phyloP scores from a whole-genome alignment of 2,888 invertebrate genomes.

The Cantharis flavilabris region DNA sequence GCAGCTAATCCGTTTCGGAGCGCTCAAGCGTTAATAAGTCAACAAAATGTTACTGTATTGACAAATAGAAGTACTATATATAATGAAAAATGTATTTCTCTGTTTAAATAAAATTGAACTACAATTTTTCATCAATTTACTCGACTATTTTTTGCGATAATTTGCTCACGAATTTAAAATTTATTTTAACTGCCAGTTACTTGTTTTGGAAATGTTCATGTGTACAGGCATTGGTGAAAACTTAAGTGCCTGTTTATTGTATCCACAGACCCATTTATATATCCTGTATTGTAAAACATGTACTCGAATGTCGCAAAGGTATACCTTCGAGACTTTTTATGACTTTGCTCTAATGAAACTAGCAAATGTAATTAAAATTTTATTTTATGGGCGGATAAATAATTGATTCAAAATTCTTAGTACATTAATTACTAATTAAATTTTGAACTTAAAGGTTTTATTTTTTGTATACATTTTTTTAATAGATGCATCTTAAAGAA shows the following conservation, averaged over 20 bases:
- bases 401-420: background rate
- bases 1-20: background rate
- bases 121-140: background rate
- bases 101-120: background rate
- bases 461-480: no score
- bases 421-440: background rate
- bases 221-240: slow-evolving; percentile 1
- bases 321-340: slow-evolving; percentile 1
- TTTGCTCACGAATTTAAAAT: background rate
- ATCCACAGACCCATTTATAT: background rate
- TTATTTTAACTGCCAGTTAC: background rate
- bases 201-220: background rate
- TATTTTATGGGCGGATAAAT: background rate
- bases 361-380: background rate
- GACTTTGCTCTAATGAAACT: background rate
- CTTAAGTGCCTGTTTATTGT: slow-evolving; percentile 2
- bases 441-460: background rate
- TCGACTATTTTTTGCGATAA: background rate
- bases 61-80: background rate
- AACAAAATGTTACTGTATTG: background rate
- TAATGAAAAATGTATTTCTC: background rate
- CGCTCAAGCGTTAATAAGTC: background rate
- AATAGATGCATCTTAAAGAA: no score
- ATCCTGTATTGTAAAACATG: background rate
- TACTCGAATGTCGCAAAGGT: background rate